A percentile compares a stretch with the other conserved stretches of the same genome.
Conservation (phyloP, 2,888 invertebrate genomes). For the Amphimallon solstitiale region DNA sequence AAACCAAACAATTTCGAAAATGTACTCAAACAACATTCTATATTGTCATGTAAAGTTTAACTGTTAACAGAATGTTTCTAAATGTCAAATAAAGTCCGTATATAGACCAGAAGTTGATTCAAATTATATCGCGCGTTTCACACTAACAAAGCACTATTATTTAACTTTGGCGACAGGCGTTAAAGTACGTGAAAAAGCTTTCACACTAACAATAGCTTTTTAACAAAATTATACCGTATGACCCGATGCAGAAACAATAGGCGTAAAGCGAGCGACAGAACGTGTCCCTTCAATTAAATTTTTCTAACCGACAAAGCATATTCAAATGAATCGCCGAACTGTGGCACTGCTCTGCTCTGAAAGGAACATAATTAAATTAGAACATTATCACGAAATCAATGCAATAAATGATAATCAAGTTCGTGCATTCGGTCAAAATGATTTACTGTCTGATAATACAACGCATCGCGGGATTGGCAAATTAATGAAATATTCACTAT, state of each 20-base stretch:
- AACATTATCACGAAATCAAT: background rate
- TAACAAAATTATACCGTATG: constrained; percentile 9
- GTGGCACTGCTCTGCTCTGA: background rate
- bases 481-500: too few relatives aligned
- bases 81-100: background rate
- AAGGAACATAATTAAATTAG: constrained; percentile 16
- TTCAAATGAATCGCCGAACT: background rate
- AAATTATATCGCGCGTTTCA: background rate
- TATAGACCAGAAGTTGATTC: background rate
- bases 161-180: background rate
- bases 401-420: too few relatives aligned
- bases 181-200: constrained; percentile 19
- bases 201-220: constrained; percentile 10
- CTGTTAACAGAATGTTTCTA: background rate
- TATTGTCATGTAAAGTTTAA: too few relatives aligned
- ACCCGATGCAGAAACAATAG: constrained; percentile 4
- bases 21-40: too few relatives aligned
- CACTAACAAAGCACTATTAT: background rate
- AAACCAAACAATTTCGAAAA: too few relatives aligned
- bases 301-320: constrained; percentile 27
- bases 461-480: too few relatives aligned
- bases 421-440: too few relatives aligned
- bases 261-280: background rate
- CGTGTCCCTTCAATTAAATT: constrained; percentile 17
- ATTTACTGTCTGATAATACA: too few relatives aligned